Conservation (phyloP, 2,888 invertebrate genomes). For the Augochlorella aurata region DNA sequence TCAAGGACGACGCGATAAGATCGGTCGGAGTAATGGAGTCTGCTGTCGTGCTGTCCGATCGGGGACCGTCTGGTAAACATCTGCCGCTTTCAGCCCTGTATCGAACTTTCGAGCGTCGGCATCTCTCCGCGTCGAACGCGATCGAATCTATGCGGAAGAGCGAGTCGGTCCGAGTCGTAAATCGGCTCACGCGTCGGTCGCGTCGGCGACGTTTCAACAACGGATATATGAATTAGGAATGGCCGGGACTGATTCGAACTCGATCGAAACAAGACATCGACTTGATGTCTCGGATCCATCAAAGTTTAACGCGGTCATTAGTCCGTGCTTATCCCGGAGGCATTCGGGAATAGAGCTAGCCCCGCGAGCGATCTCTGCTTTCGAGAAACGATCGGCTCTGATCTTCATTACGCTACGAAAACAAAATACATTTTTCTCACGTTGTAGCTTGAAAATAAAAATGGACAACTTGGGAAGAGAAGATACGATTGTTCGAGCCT, state of each 20-base stretch:
- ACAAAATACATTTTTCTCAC: too few relatives aligned
- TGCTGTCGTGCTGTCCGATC: conserved; percentile 4
- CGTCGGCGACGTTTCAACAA: background rate
- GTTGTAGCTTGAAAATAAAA: too few relatives aligned
- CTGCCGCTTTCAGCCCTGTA: background rate
- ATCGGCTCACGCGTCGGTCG: background rate
- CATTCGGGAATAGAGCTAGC: background rate
- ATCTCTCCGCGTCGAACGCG: background rate
- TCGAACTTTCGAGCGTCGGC: background rate
- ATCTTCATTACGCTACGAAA: too few relatives aligned
- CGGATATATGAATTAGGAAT: background rate
- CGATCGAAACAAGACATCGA: background rate
- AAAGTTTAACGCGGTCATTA: conserved; percentile 6
- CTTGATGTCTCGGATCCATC: background rate
- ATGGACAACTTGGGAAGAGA: too few relatives aligned
- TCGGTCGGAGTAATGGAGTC: background rate
- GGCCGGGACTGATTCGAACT: background rate
- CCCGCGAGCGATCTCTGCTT: background rate
- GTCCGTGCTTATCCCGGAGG: background rate
- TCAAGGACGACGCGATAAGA: conserved; percentile 12
- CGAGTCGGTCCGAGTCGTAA: too few relatives aligned
- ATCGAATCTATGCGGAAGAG: too few relatives aligned
- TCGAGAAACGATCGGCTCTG: background rate
- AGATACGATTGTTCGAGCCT: too few relatives aligned
- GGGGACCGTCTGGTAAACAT: background rate